These are phyloP conservation scores for Discoglossus pictus DNA, from an alignment of 2,797 vertebrate genomes.

Conservation along the genomic window DNA sequence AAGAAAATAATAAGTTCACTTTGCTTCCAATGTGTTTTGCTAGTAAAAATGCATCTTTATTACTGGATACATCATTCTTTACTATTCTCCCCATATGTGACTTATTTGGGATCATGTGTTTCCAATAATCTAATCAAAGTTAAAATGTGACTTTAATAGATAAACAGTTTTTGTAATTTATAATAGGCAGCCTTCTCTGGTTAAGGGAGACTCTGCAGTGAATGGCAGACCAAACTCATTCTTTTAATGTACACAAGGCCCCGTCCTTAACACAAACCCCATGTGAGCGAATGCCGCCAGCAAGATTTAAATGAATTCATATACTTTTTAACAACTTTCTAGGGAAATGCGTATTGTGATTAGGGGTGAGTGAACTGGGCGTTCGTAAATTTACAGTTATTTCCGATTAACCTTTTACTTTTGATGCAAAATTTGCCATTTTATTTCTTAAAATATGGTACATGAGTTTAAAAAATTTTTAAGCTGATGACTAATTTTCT, in stretches of 20 bases:
- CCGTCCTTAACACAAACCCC: slow-evolving; percentile 6
- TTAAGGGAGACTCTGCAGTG: slow-evolving; percentile 4
- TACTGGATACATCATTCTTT: slow-evolving; percentile 7
- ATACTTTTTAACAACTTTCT: slow-evolving; percentile 18
- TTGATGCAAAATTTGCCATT: too few relatives aligned
- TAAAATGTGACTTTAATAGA: slow-evolving; percentile 29
- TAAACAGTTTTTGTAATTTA: slow-evolving; percentile 28
- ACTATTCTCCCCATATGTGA: slow-evolving; percentile 14
- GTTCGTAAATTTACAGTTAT: neutral
- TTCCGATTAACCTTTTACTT: too few relatives aligned
- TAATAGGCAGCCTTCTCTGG: slow-evolving; percentile 10
- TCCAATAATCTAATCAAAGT: slow-evolving; percentile 24
- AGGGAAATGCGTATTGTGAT: neutral
- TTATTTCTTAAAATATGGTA: too few relatives aligned
- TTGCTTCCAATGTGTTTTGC: neutral
- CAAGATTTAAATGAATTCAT: slow-evolving; percentile 12
- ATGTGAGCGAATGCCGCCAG: slow-evolving; percentile 4
- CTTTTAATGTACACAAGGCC: slow-evolving; percentile 7
- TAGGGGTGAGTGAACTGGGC: neutral
- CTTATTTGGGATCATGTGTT: slow-evolving; percentile 21
- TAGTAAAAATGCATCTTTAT: neutral
- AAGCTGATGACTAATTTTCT: too few relatives aligned
- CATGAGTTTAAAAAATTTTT: too few relatives aligned
- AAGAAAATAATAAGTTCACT: too few relatives aligned
- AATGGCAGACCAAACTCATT: slow-evolving; percentile 8